Conservation (phyloP, 2,113 vertebrate genomes). For the Mus musculus region DNA sequence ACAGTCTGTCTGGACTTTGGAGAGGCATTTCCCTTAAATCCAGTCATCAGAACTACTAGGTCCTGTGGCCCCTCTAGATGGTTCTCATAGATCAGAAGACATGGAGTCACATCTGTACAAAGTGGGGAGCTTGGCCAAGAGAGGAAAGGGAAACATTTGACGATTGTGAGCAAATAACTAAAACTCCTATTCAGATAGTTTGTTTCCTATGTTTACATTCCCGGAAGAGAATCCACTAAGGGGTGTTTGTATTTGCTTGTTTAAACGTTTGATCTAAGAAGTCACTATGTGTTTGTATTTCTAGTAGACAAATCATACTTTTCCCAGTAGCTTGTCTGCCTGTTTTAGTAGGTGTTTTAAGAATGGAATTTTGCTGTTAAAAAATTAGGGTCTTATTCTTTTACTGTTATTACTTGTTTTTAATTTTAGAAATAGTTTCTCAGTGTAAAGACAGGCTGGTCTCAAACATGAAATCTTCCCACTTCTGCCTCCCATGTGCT, state of each 20-base stretch:
- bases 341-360: neutral
- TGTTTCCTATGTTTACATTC: conserved; percentile 23
- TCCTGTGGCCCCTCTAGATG: neutral
- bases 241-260: neutral
- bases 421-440: neutral
- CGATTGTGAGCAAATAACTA: neutral
- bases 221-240: neutral
- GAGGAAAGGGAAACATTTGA: neutral
- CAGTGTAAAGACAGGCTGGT: neutral
- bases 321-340: conserved; percentile 7
- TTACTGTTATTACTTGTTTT: neutral
- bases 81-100: neutral
- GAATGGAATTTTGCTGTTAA: conserved; percentile 34
- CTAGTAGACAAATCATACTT: neutral
- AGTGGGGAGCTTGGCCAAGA: neutral
- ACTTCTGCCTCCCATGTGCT: neutral
- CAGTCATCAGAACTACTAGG: neutral
- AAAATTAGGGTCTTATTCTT: neutral
- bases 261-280: conserved; percentile 19
- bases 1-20: neutral
- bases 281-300: conserved; percentile 3
- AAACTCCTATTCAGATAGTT: neutral
- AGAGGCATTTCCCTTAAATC: rapidly evolving
- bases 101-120: neutral
- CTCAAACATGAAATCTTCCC: neutral